A percentile compares a stretch with the other conserved stretches of the same genome.
These are phyloP conservation scores for Potamarius usumacintae DNA, from an alignment of 2,113 vertebrate genomes.

Conservation along the genomic window DNA sequence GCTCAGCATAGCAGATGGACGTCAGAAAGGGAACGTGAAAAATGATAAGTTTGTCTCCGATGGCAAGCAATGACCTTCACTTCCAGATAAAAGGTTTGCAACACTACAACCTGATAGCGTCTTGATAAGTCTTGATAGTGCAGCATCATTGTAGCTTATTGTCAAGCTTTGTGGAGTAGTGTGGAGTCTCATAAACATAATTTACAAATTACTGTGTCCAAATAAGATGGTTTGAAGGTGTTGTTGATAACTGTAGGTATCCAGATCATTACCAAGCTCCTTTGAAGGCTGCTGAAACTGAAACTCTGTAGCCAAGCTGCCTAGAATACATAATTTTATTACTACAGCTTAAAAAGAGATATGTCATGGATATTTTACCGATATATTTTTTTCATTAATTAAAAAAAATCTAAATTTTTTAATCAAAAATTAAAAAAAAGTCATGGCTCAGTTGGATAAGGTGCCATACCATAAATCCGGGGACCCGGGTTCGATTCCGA, in stretches of 20 bases:
- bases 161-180: background rate
- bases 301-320: background rate
- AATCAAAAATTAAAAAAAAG: no score
- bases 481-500: no score
- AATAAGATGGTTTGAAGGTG: background rate
- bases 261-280: background rate
- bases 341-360: no score
- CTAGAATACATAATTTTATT: background rate
- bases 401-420: no score
- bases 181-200: background rate
- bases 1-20: constrained; percentile 8
- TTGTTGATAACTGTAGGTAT: background rate
- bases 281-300: background rate
- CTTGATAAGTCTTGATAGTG: constrained; percentile 13
- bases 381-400: no score
- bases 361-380: no score
- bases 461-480: no score
- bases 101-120: background rate
- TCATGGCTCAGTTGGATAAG: no score
- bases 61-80: constrained; percentile 42
- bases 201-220: constrained; percentile 26
- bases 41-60: constrained; percentile 38
- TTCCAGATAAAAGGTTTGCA: constrained; percentile 13
- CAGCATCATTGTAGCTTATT: background rate
- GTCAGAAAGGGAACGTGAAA: constrained; percentile 27